Evolutionary conservation across 2,797 vertebrate genomes (phyloP), one percentile per base, ranked within the genome.

Genomic region (Pagetopsis macropterus): DNA sequence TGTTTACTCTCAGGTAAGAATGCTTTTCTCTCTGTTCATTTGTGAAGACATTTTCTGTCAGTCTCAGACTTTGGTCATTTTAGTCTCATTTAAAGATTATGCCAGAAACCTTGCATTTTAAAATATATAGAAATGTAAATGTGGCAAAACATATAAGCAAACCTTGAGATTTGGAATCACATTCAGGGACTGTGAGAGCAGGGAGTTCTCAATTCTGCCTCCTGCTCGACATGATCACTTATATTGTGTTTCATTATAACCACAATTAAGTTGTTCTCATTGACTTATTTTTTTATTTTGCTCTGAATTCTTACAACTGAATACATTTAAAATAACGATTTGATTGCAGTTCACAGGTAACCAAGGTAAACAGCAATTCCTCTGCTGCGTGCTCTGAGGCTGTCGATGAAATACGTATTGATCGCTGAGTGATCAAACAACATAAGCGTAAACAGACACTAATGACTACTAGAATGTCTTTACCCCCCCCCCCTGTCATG

Each of bases 1-100:
- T 95, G 85, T 99, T 99, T 90, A 93, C 96, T 7, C 94, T 99
- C 78, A 98, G 97, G 98, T 99, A 94, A 66, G 80, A 74, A 55
- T 11, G 7, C n/a, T 8, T 75, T 72, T 65, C n/a, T 61, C 59
- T 72, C 70, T 78, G 14, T 56, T 55, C 54, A 60, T 62, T 46
- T 49, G 11, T 60, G 54, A 63, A 72, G 54, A 62, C 61, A 19
- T 65, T 61, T 16, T 44, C 56, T 82, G 58, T 54, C 46, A 50
- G 49, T 23, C 23, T 68, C 54, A 67, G n/a, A 63, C n/a, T 68
- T 45, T 41, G 19, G 3, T 40, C 3, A 50, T 59, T 69, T 17
- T 31, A 31, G 60, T 59, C 10, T 27, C 14, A 37, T 3, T 13
- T 17, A 15, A 44, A 71, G n/a, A 65, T 65, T 5, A 40, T 33